Base-by-base conservation (phyloP, 2,888 invertebrate genomes). In the Entomobrya multifasciata region DNA sequence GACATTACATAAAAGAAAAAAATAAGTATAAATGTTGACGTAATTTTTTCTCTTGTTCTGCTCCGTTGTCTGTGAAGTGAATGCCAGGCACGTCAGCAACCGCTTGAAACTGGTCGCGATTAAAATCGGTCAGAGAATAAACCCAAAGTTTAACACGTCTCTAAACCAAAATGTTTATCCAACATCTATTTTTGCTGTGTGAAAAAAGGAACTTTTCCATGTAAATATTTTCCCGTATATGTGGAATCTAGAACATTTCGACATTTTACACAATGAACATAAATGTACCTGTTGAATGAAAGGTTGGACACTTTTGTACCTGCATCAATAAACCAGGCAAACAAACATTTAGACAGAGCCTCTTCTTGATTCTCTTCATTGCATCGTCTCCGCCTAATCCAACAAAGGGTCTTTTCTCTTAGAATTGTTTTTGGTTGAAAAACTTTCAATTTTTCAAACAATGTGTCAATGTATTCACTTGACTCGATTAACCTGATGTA, bases 391-490 rank as follows among this genome's bases (percentile, higher is more conserved):
- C 30, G 15, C 62, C 62, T n/a, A 36, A 30, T n/a, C n/a, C 36
- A 36, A 8, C 20, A 55, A 17, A 25, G 62, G 13, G n/a, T n/a
- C 62, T 62, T 36, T 62, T 55, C n/a, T 62, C 62, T 62, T 62
- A 8, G 4, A 8, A 36, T 62, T 62, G 62, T 62, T 62, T 72
- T 72, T 72, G 20, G 44, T 72, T 5, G 55, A 49, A 36, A 60
- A 57, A 57, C 77, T 77, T 77, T 77, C 77, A 77, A 41, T 77
- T 77, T 77, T 77, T 77, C n/a, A 77, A 15, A 57, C 36, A 77
- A 1, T 17, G 36, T 55, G 57, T 41, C 22, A 10, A 11, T 30
- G 20, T 36, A 55, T 36, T 41, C 76, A 57, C 44, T 60, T 76
- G 65, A 65, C 65, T 65, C 17, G 36, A 41, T 65, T 70, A 44